Evolutionary conservation across 1,140 invertebrate genomes (phyloP), one percentile per base, ranked within the genome.

Genomic region (Phymorhynchus buccinoides): DNA sequence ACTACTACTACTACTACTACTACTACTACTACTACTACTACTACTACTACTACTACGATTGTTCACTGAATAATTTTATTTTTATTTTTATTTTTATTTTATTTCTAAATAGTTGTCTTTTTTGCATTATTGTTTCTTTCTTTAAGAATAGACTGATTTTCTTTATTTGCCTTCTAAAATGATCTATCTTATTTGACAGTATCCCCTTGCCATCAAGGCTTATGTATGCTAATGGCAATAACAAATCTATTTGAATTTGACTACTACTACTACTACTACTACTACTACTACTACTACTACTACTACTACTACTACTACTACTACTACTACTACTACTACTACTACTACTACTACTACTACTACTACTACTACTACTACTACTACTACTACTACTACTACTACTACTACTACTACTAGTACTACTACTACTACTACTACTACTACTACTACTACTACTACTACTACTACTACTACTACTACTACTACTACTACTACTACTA

Each of bases 281-380:
- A 16, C 73, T 77, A 30, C 56, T 66, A 30, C 56, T 66, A 30
- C 56, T 66, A 30, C 56, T 66, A 30, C 56, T 66, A 66, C 56
- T 66, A 66, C 56, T 66, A 66, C 56, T 66, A 66, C 56, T 66
- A 66, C 56, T 66, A 66, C 56, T 66, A 27, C 73, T 77, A 27
- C 73, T 77, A 27, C 73, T 77, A 27, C 73, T 77, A 27, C 73
- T 77, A 27, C 73, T 77, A 27, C 73, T 77, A 27, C 73, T 77
- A 27, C 73, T 77, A 27, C 73, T 77, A 16, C 73, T 77, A 16
- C 73, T 77, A 16, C 73, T 48, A 37, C 42, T 37, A 66, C 56
- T 66, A 66, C 56, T 66, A 66, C 56, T 66, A 66, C 56, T 66
- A 66, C 56, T 66, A 66, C 56, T 66, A 66, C 56, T 66, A 66